phyloP scores from a whole-genome alignment of 2,797 vertebrate species.

The Halcyon smyrnensis region DNA sequence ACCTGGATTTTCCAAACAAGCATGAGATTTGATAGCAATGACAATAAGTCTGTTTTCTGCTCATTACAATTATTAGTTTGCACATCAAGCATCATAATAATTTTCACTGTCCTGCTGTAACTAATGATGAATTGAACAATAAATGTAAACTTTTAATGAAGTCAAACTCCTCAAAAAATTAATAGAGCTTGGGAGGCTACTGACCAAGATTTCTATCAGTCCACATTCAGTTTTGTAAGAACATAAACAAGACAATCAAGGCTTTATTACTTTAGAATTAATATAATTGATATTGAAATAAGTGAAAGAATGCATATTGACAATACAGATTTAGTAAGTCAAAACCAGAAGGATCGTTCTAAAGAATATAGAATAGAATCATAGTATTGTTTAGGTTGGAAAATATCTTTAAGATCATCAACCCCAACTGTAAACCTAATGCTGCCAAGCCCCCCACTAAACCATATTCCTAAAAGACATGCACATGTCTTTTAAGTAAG shows the following conservation, averaged over 20 bases:
- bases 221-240: neutral
- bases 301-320: neutral
- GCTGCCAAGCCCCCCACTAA: too few species aligned
- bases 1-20: neutral
- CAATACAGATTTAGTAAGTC: neutral
- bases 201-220: neutral
- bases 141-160: neutral
- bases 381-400: neutral
- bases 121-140: neutral
- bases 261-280: neutral
- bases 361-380: neutral
- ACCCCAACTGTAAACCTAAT: too few species aligned
- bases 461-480: too few species aligned
- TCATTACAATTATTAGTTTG: neutral
- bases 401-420: neutral
- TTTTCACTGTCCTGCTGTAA: neutral
- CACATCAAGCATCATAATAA: neutral
- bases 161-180: neutral
- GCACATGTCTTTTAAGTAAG: too few species aligned
- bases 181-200: neutral
- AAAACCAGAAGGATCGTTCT: neutral
- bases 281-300: neutral
- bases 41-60: neutral
- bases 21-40: neutral
- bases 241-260: neutral